Percentiles rank a stretch among this genome's conserved stretches.
Evolutionary conservation across 2,113 vertebrate species (phyloP).

Genomic region (Chamaetylas fuelleborni): DNA sequence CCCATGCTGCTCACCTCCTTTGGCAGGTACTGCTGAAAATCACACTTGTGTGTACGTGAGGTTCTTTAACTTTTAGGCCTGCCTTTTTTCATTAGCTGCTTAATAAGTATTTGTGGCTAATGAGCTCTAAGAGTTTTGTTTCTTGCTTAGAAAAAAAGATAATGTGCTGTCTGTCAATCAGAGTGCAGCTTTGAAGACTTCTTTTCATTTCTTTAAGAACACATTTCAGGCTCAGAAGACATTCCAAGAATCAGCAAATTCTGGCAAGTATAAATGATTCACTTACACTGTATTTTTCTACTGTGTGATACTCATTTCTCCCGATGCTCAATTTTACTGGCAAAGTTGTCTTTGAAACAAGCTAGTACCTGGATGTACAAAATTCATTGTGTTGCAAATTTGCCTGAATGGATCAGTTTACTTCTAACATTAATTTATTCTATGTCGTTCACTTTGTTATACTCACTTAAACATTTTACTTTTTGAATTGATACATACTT

Average conservation of each 20-base stretch:
- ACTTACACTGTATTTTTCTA: neutral
- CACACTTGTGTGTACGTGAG: neutral
- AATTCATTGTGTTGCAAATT: neutral
- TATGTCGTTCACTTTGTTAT: neutral
- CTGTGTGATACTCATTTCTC: neutral
- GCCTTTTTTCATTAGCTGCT: neutral
- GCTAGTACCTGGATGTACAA: neutral
- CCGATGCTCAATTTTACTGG: neutral
- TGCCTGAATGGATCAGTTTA: neutral
- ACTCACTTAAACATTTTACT: neutral
- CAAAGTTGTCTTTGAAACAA: conserved; percentile 16
- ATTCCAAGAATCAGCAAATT: neutral
- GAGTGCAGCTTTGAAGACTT: neutral
- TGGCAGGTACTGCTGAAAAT: neutral
- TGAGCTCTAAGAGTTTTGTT: neutral
- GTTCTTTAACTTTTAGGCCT: neutral
- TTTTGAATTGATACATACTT: neutral
- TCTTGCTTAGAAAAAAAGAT: neutral
- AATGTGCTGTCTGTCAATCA: neutral
- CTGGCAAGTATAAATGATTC: conserved; percentile 4
- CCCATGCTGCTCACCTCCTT: neutral
- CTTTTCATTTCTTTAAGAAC: neutral
- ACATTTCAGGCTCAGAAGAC: neutral
- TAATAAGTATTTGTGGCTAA: neutral
- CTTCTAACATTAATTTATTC: neutral